Base-by-base conservation (phyloP, 2,797 vertebrate genomes). In the Rallus crepitans region DNA sequence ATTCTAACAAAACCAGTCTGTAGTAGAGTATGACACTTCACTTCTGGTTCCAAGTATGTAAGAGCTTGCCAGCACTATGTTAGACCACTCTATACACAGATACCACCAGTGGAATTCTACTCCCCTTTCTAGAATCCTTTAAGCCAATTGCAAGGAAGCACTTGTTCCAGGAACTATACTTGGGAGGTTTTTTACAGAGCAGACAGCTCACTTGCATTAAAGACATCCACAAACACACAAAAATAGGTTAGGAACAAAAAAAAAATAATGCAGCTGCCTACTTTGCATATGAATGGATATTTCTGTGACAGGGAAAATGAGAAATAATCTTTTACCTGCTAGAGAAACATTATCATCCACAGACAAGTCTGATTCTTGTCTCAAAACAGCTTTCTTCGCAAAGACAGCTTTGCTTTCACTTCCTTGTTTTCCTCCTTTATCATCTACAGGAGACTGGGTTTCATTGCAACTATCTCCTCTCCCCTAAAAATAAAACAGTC, bases 401-500 rank as follows among this genome's bases (percentile, higher is more conserved):
- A 69, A 53, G 69, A 63, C 78, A 70, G 73, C 48, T 73, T 87
- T 91, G 68, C 87, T 89, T 83, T 93, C 85, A 23, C 10, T 82
- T 94, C 61, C 96, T 85, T 76, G 37, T 79, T 91, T 93, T 69
- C 33, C 73, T 56, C 2, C 57, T 92, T 82, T 77, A 61, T 81
- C 85, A 80, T 65, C 93, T 70, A 37, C 48, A 71, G 88, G 75
- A 52, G 73, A 28, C 45, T 78, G 88, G 31, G 45, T 55, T 92
- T 75, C 91, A 66, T 50, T 80, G 20, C 1, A 21, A 31, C 16
- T 10, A 21, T 73, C 89, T 92, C 31, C 78, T 68, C 95, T 95
- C 37, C 73, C 95, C 98, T 98, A 80, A 71, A 90, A 93, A 88
- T 61, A 86, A 83, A 93, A 75, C 37, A 90, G 25, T 14, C 33